Conservation (phyloP, 2,888 invertebrate genomes). For the Ochropleura plecta region DNA sequence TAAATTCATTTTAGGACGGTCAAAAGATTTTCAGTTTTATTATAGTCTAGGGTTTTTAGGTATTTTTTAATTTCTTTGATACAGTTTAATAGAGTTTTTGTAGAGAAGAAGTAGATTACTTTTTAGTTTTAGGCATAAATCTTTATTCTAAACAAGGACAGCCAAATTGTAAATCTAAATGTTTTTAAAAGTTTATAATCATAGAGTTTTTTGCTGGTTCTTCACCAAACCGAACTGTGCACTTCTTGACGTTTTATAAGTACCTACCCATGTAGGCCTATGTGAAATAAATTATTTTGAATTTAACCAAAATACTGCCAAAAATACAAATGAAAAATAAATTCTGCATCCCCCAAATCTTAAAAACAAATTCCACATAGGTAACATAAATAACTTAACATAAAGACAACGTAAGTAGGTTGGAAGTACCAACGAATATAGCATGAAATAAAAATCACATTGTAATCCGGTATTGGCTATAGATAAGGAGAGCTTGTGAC, state of each 20-base stretch:
- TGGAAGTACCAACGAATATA: constrained; percentile 80
- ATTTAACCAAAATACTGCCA: background rate
- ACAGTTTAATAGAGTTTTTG: too few species aligned
- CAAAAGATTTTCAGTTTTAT: too few species aligned
- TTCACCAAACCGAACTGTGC: too few species aligned
- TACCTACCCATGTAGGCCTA: too few species aligned
- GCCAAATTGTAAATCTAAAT: background rate
- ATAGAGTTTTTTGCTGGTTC: too few species aligned
- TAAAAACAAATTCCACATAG: constrained; percentile 53
- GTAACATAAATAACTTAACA: constrained; percentile 63
- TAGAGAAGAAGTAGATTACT: background rate
- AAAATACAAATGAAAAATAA: constrained; percentile 6
- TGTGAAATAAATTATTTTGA: too few species aligned
- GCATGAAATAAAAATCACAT: constrained; percentile 90
- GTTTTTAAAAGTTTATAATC: too few species aligned
- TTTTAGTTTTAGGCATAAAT: background rate
- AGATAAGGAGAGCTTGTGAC: constrained; percentile 91
- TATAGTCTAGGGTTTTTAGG: too few species aligned
- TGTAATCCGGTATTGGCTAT: constrained; percentile 91
- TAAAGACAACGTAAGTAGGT: constrained; percentile 68
- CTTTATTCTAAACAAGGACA: background rate
- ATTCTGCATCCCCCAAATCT: background rate
- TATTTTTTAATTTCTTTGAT: too few species aligned
- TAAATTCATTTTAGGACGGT: too few species aligned
- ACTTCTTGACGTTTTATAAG: too few species aligned